Evolutionary conservation across 2,113 vertebrate genomes (phyloP).

Genomic region (Dromaius novaehollandiae): DNA sequence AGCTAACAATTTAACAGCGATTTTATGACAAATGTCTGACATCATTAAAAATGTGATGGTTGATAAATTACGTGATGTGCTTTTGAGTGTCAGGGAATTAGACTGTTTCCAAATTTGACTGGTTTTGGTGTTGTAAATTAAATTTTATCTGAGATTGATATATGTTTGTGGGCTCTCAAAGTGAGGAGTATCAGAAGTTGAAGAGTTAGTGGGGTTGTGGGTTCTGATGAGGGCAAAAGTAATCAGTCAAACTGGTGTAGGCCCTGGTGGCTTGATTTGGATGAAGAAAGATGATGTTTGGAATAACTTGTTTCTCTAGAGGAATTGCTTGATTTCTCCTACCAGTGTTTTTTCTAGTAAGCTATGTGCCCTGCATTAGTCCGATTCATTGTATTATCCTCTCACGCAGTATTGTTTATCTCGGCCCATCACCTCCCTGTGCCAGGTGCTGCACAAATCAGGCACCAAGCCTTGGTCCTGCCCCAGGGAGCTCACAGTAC

Average conservation of each 20-base stretch:
- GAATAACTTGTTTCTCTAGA: not conserved
- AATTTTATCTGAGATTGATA: conserved; percentile 25
- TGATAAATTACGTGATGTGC: conserved; percentile 52
- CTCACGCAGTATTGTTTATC: not conserved
- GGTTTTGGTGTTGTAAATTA: conserved; percentile 44
- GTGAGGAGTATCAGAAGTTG: not conserved
- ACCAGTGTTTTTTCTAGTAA: not conserved
- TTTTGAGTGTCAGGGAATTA: conserved; percentile 40
- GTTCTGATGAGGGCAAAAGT: not conserved
- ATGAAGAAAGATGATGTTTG: not conserved
- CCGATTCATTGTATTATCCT: not conserved
- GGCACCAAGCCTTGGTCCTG: not conserved
- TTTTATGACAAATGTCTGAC: conserved; percentile 66
- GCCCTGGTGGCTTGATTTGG: not conserved
- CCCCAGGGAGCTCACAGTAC: not conserved
- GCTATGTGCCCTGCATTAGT: not conserved
- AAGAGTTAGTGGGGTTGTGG: not conserved
- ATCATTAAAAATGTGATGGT: conserved; percentile 59
- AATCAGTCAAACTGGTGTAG: not conserved
- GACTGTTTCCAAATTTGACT: conserved; percentile 33
- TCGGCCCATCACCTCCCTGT: not conserved
- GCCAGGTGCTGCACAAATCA: not conserved
- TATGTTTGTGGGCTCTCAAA: conserved; percentile 14
- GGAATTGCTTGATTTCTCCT: not conserved
- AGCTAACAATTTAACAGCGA: conserved; percentile 44